Percentiles rank a stretch among this genome's conserved stretches.
Conservation (phyloP, 2,888 invertebrate species). For the Capitulum mitella region DNA sequence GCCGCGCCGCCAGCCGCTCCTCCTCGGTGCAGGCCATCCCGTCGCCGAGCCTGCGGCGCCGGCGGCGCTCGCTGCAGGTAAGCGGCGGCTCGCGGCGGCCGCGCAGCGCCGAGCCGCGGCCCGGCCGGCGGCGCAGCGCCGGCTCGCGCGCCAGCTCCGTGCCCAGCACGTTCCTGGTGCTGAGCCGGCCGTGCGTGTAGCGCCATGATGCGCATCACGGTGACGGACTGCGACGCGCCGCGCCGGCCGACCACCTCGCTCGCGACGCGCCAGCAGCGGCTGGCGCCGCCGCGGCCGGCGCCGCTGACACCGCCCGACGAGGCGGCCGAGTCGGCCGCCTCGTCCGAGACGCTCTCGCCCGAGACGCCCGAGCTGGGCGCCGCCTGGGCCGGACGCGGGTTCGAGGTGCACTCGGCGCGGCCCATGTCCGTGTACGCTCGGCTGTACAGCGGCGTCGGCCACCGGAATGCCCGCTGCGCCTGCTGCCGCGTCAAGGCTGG, state of each 20-base stretch:
- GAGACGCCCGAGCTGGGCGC: neutral
- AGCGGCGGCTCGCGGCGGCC: neutral
- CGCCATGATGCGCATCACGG: no score
- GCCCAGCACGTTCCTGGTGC: neutral
- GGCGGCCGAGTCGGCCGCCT: neutral
- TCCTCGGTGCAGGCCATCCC: neutral
- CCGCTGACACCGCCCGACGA: slow-evolving; percentile 11
- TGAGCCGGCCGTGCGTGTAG: neutral
- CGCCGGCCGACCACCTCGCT: neutral
- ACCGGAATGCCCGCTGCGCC: neutral
- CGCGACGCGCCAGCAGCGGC: neutral
- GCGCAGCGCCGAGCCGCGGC: neutral
- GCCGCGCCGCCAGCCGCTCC: neutral
- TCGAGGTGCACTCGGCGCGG: neutral
- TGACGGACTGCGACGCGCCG: neutral
- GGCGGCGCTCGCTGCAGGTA: neutral
- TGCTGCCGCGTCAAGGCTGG: neutral
- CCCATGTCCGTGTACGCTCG: slow-evolving; percentile 7
- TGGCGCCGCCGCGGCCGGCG: neutral
- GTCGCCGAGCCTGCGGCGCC: neutral
- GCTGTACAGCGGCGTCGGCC: slow-evolving; percentile 7
- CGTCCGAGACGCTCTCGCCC: neutral
- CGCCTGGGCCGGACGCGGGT: no score
- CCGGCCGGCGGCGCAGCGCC: neutral
- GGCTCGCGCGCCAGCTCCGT: neutral